A percentile compares a stretch with the other conserved stretches of the same genome.
These are phyloP conservation scores for Antigone vipio DNA, from an alignment of 2,113 vertebrate species.

Conservation along the genomic window DNA sequence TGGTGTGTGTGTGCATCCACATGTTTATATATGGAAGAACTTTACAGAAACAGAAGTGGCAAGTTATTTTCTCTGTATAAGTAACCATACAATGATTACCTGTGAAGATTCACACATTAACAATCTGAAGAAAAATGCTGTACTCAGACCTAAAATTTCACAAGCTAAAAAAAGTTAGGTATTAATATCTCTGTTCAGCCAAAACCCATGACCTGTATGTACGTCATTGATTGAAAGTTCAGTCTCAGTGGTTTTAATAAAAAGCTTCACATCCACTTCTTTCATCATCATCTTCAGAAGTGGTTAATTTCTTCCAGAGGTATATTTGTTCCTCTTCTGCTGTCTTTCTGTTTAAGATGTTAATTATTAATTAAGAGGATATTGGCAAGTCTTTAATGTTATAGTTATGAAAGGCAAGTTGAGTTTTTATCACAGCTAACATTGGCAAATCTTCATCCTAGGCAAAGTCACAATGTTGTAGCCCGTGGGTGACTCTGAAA, in stretches of 20 bases:
- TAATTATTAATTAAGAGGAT: slow-evolving; percentile 19
- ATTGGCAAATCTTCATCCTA: neutral
- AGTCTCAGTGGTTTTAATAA: slow-evolving; percentile 50
- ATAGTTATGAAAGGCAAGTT: neutral
- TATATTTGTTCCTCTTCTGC: slow-evolving; percentile 13
- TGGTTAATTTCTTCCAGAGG: slow-evolving; percentile 48
- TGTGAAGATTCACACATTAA: neutral
- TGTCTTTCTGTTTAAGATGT: slow-evolving; percentile 6
- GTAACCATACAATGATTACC: neutral
- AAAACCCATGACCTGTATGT: no score
- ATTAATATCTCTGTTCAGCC: neutral
- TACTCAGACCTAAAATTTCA: slow-evolving; percentile 2
- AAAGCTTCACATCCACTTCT: slow-evolving; percentile 25
- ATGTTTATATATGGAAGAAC: neutral
- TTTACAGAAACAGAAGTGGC: neutral
- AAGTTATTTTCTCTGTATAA: neutral
- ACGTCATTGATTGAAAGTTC: slow-evolving; percentile 64
- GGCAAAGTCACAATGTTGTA: neutral
- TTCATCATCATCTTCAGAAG: slow-evolving; percentile 57
- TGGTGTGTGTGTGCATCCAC: neutral
- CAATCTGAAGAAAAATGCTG: neutral
- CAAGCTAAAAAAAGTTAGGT: neutral
- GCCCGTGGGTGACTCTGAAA: neutral
- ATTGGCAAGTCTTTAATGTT: neutral
- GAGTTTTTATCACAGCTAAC: neutral